Conservation (phyloP, 2,797 vertebrate species). For the Enteromius argenteus region DNA sequence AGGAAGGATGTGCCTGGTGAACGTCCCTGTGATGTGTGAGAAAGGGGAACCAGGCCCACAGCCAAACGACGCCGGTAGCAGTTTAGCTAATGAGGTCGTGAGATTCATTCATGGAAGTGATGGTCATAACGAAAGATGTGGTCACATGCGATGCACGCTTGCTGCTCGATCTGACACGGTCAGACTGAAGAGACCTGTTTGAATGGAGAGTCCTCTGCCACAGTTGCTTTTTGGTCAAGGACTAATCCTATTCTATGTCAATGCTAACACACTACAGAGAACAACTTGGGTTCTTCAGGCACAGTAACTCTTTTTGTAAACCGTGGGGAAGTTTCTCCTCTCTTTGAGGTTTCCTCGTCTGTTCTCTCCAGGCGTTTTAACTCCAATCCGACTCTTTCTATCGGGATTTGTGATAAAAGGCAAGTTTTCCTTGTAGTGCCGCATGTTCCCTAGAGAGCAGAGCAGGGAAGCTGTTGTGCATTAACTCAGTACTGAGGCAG, state of each 20-base stretch:
- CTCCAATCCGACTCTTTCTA: conserved; percentile 37
- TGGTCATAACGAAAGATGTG: conserved; percentile 6
- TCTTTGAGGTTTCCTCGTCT: conserved; percentile 25
- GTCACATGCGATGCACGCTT: neutral
- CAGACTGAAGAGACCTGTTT: neutral
- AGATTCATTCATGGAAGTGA: conserved; percentile 16
- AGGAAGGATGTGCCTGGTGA: conserved; percentile 74
- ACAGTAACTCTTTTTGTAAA: conserved; percentile 7
- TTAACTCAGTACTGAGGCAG: conserved; percentile 49
- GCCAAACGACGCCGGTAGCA: conserved; percentile 54
- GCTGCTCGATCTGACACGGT: neutral
- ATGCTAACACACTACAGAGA: neutral
- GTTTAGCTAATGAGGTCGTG: conserved; percentile 44
- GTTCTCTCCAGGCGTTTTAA: conserved; percentile 30
- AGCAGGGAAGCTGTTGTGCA: conserved; percentile 47
- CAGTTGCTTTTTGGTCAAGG: conserved; percentile 15
- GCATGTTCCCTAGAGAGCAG: conserved; percentile 26
- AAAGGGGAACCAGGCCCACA: conserved; percentile 66
- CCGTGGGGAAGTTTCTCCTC: conserved; percentile 11
- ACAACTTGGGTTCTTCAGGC: neutral
- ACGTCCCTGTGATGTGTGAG: conserved; percentile 76
- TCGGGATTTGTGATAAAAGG: conserved; percentile 59
- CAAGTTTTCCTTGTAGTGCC: conserved; percentile 43
- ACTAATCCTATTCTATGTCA: conserved; percentile 21
- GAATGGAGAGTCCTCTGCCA: neutral